A percentile compares a stretch with the other conserved stretches of the same genome.
These are phyloP conservation scores for Prosapia bicincta DNA, from an alignment of 2,888 invertebrate species.

Conservation along the genomic window DNA sequence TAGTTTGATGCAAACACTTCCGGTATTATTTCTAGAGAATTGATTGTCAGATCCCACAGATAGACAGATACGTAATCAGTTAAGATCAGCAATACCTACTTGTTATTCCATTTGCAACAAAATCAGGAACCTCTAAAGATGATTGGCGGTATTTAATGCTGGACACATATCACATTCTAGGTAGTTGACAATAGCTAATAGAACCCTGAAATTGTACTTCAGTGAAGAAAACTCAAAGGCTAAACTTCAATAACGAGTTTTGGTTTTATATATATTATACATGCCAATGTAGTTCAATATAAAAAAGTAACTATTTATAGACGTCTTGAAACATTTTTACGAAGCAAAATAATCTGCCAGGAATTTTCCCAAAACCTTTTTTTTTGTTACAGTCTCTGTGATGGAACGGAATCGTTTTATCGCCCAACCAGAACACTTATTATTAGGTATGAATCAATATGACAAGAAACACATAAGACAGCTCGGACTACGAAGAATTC, in stretches of 20 bases:
- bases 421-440: conserved; percentile 1
- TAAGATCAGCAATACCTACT: conserved; percentile 30
- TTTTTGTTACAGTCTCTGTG: neutral
- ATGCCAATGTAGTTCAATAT: conserved; percentile 18
- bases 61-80: too few species aligned
- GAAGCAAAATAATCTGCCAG: conserved; percentile 10
- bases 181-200: conserved; percentile 15
- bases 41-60: too few species aligned
- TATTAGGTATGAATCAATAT: conserved; percentile 7
- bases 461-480: conserved; percentile 8
- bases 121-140: conserved; percentile 22
- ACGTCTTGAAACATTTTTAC: conserved; percentile 8
- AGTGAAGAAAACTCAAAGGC: neutral
- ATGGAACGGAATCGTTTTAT: conserved; percentile 10
- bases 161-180: conserved; percentile 4
- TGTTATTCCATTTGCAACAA: too few species aligned
- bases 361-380: neutral
- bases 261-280: conserved; percentile 8
- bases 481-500: neutral
- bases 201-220: too few species aligned
- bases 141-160: conserved; percentile 4
- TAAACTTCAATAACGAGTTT: conserved; percentile 7
- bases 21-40: conserved; percentile 19
- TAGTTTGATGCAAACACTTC: conserved; percentile 28
- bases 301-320: conserved; percentile 1